Conservation (phyloP, 2,888 invertebrate genomes). For the Mamestra brassicae region DNA sequence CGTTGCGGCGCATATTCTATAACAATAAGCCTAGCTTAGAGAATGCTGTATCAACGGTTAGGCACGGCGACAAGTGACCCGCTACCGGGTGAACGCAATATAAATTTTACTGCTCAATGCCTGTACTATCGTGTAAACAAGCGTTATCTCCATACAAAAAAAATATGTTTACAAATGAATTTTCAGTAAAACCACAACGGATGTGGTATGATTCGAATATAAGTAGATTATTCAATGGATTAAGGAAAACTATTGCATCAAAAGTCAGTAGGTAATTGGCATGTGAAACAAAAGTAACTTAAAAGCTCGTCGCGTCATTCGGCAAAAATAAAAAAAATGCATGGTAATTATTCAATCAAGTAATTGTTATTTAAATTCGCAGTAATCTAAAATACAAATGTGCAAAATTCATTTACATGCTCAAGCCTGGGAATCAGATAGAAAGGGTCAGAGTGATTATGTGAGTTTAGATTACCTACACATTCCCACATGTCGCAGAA, state of each 20-base stretch:
- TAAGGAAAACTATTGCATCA: slow-evolving; percentile 1
- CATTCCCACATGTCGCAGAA: not conserved
- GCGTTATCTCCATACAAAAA: slow-evolving; percentile 35
- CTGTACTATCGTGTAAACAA: slow-evolving; percentile 71
- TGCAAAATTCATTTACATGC: slow-evolving; percentile 37
- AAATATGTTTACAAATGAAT: not conserved
- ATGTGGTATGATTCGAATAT: not conserved
- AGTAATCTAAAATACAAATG: slow-evolving; percentile 33
- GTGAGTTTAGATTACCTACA: not conserved
- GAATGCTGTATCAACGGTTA: slow-evolving; percentile 67
- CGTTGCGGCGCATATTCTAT: slow-evolving; percentile 52
- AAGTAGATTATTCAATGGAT: not conserved
- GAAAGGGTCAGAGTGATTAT: slow-evolving; percentile 22
- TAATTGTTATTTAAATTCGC: slow-evolving; percentile 40
- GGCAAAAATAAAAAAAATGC: slow-evolving; percentile 25
- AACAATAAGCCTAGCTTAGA: slow-evolving; percentile 65
- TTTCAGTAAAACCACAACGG: not conserved
- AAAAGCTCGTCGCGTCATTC: slow-evolving; percentile 12
- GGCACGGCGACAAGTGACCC: slow-evolving; percentile 70
- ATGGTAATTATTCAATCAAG: slow-evolving; percentile 50
- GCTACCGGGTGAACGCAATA: slow-evolving; percentile 80
- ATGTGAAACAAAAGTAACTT: slow-evolving; percentile 25
- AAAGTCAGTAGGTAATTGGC: slow-evolving; percentile 4
- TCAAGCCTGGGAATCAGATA: slow-evolving; percentile 30
- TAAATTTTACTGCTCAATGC: slow-evolving; percentile 78